Conservation (phyloP, 2,797 vertebrate species). For the Sebastiscus tertius region DNA sequence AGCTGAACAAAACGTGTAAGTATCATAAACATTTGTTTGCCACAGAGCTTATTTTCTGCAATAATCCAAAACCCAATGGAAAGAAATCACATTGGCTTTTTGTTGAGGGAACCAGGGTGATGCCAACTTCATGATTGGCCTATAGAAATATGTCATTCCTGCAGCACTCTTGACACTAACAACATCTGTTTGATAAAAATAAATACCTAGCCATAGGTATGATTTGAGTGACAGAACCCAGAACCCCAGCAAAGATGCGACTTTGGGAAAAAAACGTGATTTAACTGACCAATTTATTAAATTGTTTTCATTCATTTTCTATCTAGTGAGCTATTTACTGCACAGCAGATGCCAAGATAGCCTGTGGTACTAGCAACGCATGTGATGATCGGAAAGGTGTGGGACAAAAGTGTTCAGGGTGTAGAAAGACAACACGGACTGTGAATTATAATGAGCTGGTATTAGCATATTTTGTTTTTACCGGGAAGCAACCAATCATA, state of each 20-base stretch:
- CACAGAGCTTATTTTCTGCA: too few relatives aligned
- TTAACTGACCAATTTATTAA: not conserved
- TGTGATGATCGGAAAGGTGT: not conserved
- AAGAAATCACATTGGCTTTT: too few relatives aligned
- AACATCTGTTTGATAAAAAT: not conserved
- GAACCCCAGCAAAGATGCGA: not conserved
- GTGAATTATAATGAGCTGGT: not conserved
- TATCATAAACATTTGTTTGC: too few relatives aligned
- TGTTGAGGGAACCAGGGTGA: too few relatives aligned
- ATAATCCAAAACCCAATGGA: too few relatives aligned
- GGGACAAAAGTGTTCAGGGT: not conserved
- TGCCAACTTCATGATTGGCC: too few relatives aligned
- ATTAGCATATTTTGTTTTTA: not conserved
- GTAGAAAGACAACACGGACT: not conserved
- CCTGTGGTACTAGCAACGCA: not conserved
- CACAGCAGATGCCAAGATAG: not conserved
- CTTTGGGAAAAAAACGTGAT: not conserved
- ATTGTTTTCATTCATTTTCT: not conserved
- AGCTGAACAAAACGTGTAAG: too few relatives aligned
- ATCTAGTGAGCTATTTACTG: not conserved
- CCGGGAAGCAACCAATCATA: not conserved
- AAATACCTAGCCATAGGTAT: not conserved
- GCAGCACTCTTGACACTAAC: not conserved
- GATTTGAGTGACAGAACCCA: not conserved
- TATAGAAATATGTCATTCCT: too few relatives aligned